phyloP scores from a whole-genome alignment of 2,888 invertebrate genomes.

The Herminia tarsipennalis region DNA sequence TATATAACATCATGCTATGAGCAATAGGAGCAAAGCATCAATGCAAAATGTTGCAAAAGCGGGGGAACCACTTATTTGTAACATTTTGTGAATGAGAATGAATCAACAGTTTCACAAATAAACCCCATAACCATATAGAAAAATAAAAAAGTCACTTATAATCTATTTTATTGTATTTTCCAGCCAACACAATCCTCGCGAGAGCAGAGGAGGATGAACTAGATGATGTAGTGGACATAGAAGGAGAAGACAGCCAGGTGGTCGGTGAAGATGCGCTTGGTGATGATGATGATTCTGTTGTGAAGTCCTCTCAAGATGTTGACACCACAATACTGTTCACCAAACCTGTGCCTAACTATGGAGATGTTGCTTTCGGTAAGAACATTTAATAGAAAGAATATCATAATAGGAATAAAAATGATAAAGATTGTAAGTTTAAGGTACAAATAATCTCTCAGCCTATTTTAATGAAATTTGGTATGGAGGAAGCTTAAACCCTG shows the following conservation, averaged over 20 bases:
- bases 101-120: too few species aligned
- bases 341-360: constrained; percentile 88
- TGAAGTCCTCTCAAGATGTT: constrained; percentile 94
- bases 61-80: too few species aligned
- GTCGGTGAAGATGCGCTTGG: constrained; percentile 87
- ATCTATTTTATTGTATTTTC: constrained; percentile 31
- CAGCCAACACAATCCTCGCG: constrained; percentile 80
- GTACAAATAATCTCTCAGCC: too few species aligned
- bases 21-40: too few species aligned
- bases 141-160: background rate
- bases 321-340: constrained; percentile 96
- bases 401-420: too few species aligned
- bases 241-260: constrained; percentile 87
- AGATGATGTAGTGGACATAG: constrained; percentile 89
- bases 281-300: constrained; percentile 86
- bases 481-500: too few species aligned
- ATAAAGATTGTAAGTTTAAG: too few species aligned
- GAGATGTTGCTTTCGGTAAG: constrained; percentile 88
- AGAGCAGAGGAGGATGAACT: constrained; percentile 89
- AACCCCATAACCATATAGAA: too few species aligned
- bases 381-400: background rate
- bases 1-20: too few species aligned
- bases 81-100: too few species aligned
- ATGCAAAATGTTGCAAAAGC: too few species aligned
- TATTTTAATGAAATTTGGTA: too few species aligned